Evolutionary conservation across 2,888 invertebrate genomes (phyloP).

Genomic region (Iphiclides podalirius): DNA sequence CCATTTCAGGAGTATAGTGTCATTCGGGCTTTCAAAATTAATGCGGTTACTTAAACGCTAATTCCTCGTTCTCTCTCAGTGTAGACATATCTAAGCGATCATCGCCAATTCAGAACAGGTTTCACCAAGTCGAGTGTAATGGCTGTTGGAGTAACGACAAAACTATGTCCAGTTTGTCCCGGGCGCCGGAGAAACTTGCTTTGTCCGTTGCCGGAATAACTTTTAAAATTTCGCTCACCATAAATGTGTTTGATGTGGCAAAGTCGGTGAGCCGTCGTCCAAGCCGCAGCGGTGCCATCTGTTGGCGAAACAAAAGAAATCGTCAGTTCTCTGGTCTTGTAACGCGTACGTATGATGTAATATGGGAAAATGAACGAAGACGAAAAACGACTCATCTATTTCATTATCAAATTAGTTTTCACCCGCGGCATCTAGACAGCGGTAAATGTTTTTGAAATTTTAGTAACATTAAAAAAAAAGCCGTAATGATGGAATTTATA

Average conservation of each 20-base stretch:
- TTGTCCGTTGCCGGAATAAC: background rate
- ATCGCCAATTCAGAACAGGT: background rate
- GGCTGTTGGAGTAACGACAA: background rate
- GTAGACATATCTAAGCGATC: no score
- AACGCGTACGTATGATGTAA: background rate
- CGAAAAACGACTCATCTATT: background rate
- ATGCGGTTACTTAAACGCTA: no score
- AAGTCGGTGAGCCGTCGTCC: conserved; percentile 47
- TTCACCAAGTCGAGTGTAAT: background rate
- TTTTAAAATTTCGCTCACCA: conserved; percentile 44
- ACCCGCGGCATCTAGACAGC: background rate
- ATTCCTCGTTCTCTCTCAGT: no score
- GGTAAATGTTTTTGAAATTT: background rate
- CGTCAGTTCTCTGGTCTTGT: background rate
- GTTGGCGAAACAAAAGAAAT: conserved; percentile 36
- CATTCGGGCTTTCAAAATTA: no score
- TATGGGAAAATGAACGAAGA: background rate
- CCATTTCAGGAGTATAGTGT: no score
- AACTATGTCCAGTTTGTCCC: background rate
- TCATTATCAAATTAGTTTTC: background rate
- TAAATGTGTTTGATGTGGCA: conserved; percentile 55
- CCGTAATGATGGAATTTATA: no score
- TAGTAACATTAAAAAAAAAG: background rate
- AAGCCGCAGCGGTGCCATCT: conserved; percentile 59
- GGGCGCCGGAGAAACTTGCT: background rate